These are phyloP conservation scores for Alloscopus bannaensis DNA, from an alignment of 2,888 invertebrate species.

Conservation along the genomic window DNA sequence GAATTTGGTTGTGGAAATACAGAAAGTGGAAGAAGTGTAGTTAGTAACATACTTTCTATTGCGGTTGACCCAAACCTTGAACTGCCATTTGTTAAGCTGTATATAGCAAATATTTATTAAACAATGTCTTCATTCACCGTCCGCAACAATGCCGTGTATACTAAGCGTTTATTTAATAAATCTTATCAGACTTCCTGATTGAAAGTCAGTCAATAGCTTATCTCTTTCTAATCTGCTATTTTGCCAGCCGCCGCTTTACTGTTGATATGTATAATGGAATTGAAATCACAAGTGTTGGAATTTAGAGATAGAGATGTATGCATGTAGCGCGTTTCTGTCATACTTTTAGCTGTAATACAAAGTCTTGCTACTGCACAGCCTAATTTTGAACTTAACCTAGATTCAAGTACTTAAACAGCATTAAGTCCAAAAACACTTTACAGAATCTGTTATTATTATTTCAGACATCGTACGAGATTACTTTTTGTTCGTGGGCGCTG, in stretches of 20 bases:
- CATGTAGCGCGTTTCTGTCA: slow-evolving; percentile 19
- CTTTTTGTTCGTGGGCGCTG: slow-evolving; percentile 23
- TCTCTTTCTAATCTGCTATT: too few species aligned
- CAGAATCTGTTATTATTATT: slow-evolving; percentile 27
- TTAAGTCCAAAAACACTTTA: slow-evolving; percentile 16
- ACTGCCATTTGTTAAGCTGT: too few species aligned
- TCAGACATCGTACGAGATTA: slow-evolving; percentile 14
- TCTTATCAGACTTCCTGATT: slow-evolving; percentile 49
- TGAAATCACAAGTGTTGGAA: slow-evolving; percentile 60
- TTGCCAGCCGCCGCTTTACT: too few species aligned
- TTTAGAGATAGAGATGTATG: too few species aligned
- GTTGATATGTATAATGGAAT: slow-evolving; percentile 29
- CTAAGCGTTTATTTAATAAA: too few species aligned
- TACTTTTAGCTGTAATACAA: background rate
- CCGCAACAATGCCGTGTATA: too few species aligned
- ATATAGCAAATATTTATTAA: too few species aligned
- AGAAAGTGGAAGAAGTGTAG: too few species aligned
- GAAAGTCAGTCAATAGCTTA: slow-evolving; percentile 42
- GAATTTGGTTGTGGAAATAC: too few species aligned
- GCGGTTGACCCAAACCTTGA: too few species aligned
- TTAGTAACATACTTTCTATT: too few species aligned
- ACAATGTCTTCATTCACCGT: too few species aligned
- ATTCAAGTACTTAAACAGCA: slow-evolving; percentile 31
- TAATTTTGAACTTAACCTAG: slow-evolving; percentile 60
- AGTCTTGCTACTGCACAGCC: slow-evolving; percentile 12